Evolutionary conservation across 2,113 vertebrate genomes (phyloP).

Genomic region (Phasianus colchicus): DNA sequence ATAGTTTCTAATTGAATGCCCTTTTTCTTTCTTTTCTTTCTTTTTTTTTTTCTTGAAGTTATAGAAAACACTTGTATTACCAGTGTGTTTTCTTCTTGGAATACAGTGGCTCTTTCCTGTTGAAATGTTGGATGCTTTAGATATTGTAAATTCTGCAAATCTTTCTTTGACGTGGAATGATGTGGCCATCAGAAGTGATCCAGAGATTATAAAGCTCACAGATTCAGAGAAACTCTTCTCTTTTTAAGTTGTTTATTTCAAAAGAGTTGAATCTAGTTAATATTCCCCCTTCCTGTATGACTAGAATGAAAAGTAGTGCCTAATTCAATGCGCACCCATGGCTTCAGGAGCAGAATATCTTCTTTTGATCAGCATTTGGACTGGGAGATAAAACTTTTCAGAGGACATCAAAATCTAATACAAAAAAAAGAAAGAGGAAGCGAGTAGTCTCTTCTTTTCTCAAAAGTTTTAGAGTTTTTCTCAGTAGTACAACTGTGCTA

Average conservation of each 20-base stretch:
- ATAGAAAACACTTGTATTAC: neutral
- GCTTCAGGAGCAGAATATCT: neutral
- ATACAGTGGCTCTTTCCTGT: neutral
- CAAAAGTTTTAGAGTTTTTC: neutral
- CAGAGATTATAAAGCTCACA: neutral
- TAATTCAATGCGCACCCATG: neutral
- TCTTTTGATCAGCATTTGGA: conserved; percentile 35
- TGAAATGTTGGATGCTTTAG: neutral
- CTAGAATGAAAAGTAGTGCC: neutral
- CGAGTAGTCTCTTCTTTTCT: neutral
- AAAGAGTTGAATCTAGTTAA: conserved; percentile 1
- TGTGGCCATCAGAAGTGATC: neutral
- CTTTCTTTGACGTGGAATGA: neutral
- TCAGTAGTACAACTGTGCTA: neutral
- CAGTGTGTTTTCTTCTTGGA: neutral
- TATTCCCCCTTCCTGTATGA: neutral
- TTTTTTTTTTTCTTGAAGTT: neutral
- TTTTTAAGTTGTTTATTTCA: neutral
- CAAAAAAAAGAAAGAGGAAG: neutral
- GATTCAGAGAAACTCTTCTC: neutral
- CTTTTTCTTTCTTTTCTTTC: too few species aligned
- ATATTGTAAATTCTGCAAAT: neutral
- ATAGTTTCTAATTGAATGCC: neutral
- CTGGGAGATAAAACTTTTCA: neutral
- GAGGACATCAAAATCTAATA: conserved; percentile 6